These are phyloP conservation scores for Aleiodes leptofemur DNA, from an alignment of 2,888 invertebrate genomes.

Conservation along the genomic window DNA sequence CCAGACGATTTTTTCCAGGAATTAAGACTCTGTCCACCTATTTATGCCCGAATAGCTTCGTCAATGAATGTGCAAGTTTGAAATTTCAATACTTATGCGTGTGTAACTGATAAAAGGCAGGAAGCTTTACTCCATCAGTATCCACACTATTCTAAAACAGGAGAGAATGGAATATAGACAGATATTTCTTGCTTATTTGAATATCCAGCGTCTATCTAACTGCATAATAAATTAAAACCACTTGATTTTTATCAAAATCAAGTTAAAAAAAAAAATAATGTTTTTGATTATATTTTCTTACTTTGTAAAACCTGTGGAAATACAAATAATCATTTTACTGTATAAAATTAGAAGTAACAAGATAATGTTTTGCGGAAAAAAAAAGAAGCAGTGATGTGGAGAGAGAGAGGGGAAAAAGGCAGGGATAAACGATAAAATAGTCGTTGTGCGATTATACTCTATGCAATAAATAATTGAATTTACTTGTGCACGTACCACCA, in stretches of 20 bases:
- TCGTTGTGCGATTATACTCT: constrained; percentile 23
- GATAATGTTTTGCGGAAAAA: neutral
- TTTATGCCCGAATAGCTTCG: neutral
- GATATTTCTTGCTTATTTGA: constrained; percentile 52
- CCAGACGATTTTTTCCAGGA: no score
- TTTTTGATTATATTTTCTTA: constrained; percentile 37
- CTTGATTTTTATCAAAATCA: constrained; percentile 28
- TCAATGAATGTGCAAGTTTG: neutral
- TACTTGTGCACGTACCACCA: constrained; percentile 49
- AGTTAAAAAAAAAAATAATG: constrained; percentile 16
- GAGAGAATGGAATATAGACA: constrained; percentile 44
- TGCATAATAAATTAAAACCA: constrained; percentile 49
- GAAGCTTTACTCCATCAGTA: constrained; percentile 6
- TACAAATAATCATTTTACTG: constrained; percentile 10
- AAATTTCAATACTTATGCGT: constrained; percentile 9
- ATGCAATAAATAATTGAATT: constrained; percentile 34
- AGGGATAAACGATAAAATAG: constrained; percentile 27
- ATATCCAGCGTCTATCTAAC: constrained; percentile 47
- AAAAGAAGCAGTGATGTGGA: no score
- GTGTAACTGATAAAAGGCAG: neutral
- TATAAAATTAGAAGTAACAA: constrained; percentile 35
- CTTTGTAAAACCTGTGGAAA: constrained; percentile 1
- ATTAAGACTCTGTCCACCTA: no score
- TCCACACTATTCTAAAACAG: neutral
- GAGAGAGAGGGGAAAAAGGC: neutral